A percentile compares a stretch with the other conserved stretches of the same genome.
Conservation (phyloP, 2,113 vertebrate species). For the Plecotus auritus region DNA sequence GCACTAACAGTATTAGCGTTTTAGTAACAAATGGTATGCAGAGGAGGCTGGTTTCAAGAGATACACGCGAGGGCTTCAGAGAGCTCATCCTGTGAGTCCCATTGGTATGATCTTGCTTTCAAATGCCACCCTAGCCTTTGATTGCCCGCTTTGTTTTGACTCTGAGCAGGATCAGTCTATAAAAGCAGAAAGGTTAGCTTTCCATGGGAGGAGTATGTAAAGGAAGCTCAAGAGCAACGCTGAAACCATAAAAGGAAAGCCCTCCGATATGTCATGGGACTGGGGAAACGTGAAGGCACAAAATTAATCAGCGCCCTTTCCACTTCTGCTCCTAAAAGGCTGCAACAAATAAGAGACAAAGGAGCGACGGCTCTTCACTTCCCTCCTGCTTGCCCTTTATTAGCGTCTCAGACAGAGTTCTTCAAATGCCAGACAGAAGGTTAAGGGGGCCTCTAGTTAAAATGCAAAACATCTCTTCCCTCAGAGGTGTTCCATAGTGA, state of each 20-base stretch:
- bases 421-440: slow-evolving; percentile 53
- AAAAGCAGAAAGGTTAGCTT: slow-evolving; percentile 77
- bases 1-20: slow-evolving; percentile 25
- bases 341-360: slow-evolving; percentile 35
- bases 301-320: slow-evolving; percentile 69
- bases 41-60: slow-evolving; percentile 48
- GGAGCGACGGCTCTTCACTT: background rate
- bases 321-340: background rate
- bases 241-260: slow-evolving; percentile 70
- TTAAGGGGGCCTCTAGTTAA: slow-evolving; percentile 31
- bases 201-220: slow-evolving; percentile 41
- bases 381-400: background rate
- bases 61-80: background rate
- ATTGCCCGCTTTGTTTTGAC: slow-evolving; percentile 68
- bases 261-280: slow-evolving; percentile 39
- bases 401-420: slow-evolving; percentile 42
- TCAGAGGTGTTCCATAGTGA: background rate
- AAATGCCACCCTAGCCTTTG: slow-evolving; percentile 75
- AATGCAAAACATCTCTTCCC: slow-evolving; percentile 45
- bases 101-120: slow-evolving; percentile 42
- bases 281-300: slow-evolving; percentile 43
- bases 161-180: slow-evolving; percentile 59
- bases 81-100: slow-evolving; percentile 41
- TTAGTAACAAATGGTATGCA: slow-evolving; percentile 41
- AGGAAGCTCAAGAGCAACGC: slow-evolving; percentile 62